Evolutionary conservation across 2,113 vertebrate genomes (phyloP), one percentile per base, ranked within the genome.

Genomic region (Speoplatyrhinus poulsoni): DNA sequence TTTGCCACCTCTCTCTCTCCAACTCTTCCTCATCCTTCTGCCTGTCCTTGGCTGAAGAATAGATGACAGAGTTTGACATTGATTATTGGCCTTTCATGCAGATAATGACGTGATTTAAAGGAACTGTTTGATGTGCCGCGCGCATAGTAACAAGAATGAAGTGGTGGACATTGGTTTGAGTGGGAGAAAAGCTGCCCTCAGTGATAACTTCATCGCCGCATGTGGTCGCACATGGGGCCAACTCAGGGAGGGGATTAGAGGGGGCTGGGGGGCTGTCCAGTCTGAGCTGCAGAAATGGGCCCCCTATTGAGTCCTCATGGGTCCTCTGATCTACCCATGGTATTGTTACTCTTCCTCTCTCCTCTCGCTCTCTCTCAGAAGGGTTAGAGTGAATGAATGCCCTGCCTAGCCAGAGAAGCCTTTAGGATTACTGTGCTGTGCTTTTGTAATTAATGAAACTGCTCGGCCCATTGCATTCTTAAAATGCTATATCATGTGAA

Each of bases 141-240:
- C 36, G 0, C 93, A 95, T 95, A 96, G 96, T 95, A 93, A 92
- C 36, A 94, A 77, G 78, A 94, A 95, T 94, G 92, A 91, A 92
- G 92, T 94, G 89, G 95, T 16, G 78, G 80, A 83, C 80, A 72
- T 76, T 94, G 94, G 95, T 94, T 95, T 94, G 92, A 93, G 80
- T 82, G 89, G 95, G 93, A 96, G 95, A 93, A 95, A 98, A 96
- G 95, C 96, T 97, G 96, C 96, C 96, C 93, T 96, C 93, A 90
- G 93, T 97, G 96, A 98, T 98, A 98, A 97, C 96, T 96, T 96
- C 95, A 96, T 96, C 95, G 90, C 97, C 91, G 95, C 96, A 96
- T 96, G 96, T 93, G 95, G 96, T 95, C 95, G 91, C 93, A 93
- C 91, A 89, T 87, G 84, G 89, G 93, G 91, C 93, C 95, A 95